Base-by-base conservation (phyloP, 2,113 vertebrate genomes). In the Cyanocitta stelleri region DNA sequence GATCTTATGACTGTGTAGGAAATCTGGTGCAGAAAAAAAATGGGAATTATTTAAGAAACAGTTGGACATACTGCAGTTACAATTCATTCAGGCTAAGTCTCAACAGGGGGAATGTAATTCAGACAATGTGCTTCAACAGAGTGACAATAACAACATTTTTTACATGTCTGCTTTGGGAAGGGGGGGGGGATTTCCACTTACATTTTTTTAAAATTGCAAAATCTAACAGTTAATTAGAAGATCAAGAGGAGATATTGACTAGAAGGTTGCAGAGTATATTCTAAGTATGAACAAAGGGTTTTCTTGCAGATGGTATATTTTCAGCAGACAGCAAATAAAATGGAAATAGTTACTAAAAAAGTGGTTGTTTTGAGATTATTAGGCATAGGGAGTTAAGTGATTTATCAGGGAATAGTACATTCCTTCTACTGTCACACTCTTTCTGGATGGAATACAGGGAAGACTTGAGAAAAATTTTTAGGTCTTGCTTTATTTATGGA, bases 21-120 rank as follows among this genome's bases (percentile, higher is more conserved):
- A 94, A 95, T 54, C 43, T 71, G 35, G 43, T 56, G 63, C 78
- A 97, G 95, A 72, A 96, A 96, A 96, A 95, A 96, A 97, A 97
- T 93, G 89, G 67, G 90, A 94, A 97, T 95, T 96, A 93, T 95
- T 97, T 97, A 96, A 95, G 87, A 97, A 97, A 97, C 95, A 94
- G 93, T 93, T 96, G 97, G 96, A 95, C 77, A 72, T 73, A 32
- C 22, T 85, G 73, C 88, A 89, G 86, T 78, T 94, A 58, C 85
- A 92, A 97, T 95, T 82, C 69, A 95, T 97, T 93, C 84, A 71
- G 90, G 56, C 63, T 94, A 96, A 72, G 39, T 96, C 97, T 97
- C 94, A 94, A 96, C 91, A 90, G 95, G 96, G 90, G 87, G 49
- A 96, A 89, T 83, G 86, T 88, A 94, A 82, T 61, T 84, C 79